A percentile compares a stretch with the other conserved stretches of the same genome.
phyloP scores from a whole-genome alignment of 2,888 invertebrate species.

The Nowickia ferox region DNA sequence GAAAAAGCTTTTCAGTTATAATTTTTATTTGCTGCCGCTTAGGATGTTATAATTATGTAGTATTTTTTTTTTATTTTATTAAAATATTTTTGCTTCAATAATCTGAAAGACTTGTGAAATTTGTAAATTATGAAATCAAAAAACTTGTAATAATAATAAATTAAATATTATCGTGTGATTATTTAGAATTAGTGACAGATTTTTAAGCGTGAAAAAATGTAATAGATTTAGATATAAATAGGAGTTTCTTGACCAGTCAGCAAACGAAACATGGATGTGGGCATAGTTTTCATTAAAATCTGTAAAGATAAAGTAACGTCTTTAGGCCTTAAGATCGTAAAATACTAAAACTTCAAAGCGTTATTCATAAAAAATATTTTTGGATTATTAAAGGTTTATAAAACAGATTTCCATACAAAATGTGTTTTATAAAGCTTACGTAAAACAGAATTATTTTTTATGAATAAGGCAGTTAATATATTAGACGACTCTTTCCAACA shows the following conservation, averaged over 20 bases:
- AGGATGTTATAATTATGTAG: slow-evolving; percentile 61
- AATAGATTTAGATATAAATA: slow-evolving; percentile 88
- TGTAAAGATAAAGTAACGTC: slow-evolving; percentile 83
- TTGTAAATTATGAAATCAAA: slow-evolving; percentile 55
- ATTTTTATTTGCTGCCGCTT: slow-evolving; percentile 68
- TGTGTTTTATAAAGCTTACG: too few relatives aligned
- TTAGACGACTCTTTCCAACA: too few relatives aligned
- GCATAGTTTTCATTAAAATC: slow-evolving; percentile 99
- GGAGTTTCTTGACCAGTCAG: slow-evolving; percentile 99
- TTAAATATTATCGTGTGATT: slow-evolving; percentile 25
- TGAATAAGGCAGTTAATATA: too few relatives aligned
- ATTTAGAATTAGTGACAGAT: slow-evolving; percentile 53
- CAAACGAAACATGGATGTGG: slow-evolving; percentile 99
- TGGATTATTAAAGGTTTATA: too few relatives aligned
- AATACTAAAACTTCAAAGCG: too few relatives aligned
- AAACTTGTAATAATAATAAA: slow-evolving; percentile 1
- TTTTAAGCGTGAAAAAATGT: slow-evolving; percentile 56
- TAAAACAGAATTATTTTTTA: too few relatives aligned
- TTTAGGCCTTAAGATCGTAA: too few relatives aligned
- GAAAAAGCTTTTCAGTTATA: slow-evolving; percentile 47
- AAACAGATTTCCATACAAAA: too few relatives aligned
- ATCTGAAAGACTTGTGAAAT: slow-evolving; percentile 42
- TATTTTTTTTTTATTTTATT: slow-evolving; percentile 14
- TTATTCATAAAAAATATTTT: too few relatives aligned
- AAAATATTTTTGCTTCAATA: neutral